A percentile compares a stretch with the other conserved stretches of the same genome.
Evolutionary conservation across 2,797 vertebrate species (phyloP).

Genomic region (Dipus sagitta): DNA sequence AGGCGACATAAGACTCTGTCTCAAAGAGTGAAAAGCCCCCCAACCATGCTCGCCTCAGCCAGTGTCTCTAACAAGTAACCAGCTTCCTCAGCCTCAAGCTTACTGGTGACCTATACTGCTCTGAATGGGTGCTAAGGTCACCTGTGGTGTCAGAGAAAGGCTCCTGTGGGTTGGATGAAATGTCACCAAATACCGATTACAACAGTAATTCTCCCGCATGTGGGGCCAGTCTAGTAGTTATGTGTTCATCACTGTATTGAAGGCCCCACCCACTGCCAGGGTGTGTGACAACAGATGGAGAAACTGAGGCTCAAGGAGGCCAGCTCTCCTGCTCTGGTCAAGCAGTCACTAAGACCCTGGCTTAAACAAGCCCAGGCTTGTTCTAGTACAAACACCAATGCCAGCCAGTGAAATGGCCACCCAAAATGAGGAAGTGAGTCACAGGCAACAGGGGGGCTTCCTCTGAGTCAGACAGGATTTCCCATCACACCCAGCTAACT

Average conservation of each 20-base stretch:
- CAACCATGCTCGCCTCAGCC: accelerated
- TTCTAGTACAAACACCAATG: accelerated
- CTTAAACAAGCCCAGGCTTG: background rate
- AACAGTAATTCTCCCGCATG: accelerated
- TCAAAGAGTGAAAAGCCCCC: background rate
- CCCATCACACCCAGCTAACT: background rate
- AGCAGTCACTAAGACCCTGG: background rate
- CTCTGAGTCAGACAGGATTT: slow-evolving; percentile 67
- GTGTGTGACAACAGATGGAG: background rate
- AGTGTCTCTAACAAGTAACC: accelerated
- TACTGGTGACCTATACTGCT: background rate
- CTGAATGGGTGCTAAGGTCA: background rate
- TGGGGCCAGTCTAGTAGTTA: background rate
- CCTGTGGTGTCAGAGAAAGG: background rate
- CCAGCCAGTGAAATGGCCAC: background rate
- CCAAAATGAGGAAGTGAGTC: slow-evolving; percentile 70
- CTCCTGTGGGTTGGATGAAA: background rate
- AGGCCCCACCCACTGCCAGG: background rate
- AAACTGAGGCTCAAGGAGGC: slow-evolving; percentile 26
- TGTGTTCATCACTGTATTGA: accelerated
- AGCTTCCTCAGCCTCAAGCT: background rate
- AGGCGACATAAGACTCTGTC: background rate
- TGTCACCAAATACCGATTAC: background rate
- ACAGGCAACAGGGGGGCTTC: background rate
- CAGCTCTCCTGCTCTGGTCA: background rate